Conservation (phyloP, 2,113 vertebrate genomes). For the Pedetes capensis region DNA sequence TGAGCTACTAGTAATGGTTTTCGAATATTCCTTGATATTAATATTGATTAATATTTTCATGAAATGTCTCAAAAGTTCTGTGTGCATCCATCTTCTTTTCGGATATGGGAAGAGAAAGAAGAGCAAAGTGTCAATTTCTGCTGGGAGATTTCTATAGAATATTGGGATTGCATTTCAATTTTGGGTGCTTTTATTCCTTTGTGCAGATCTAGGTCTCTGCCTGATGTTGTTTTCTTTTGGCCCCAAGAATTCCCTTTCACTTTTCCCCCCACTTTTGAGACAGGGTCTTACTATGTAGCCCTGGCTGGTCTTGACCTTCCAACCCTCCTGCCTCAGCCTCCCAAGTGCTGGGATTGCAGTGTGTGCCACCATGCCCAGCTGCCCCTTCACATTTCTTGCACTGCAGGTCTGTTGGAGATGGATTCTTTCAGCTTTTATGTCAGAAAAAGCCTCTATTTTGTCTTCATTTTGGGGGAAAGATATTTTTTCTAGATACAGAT, state of each 20-base stretch:
- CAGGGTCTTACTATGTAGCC: too few species aligned
- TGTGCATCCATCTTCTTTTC: not conserved
- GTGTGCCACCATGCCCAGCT: too few species aligned
- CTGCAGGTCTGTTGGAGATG: not conserved
- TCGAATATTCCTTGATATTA: not conserved
- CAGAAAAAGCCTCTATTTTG: not conserved
- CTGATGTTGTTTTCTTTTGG: not conserved
- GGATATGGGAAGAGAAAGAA: not conserved
- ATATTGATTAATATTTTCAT: not conserved
- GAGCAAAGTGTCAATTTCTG: not conserved
- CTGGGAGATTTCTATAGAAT: not conserved
- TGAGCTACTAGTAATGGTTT: not conserved
- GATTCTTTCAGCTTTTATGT: not conserved
- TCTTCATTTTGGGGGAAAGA: not conserved
- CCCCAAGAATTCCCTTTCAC: not conserved
- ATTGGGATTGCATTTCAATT: not conserved
- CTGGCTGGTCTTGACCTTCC: too few species aligned
- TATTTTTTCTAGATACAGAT: not conserved
- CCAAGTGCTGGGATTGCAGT: too few species aligned
- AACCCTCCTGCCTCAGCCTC: too few species aligned
- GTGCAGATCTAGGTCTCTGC: not conserved
- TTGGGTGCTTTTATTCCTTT: not conserved
- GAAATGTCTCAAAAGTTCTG: not conserved
- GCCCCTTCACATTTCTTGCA: not conserved
- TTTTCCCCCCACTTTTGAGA: too few species aligned